Conservation (phyloP, 2,888 invertebrate species). For the Dioctria linearis region DNA sequence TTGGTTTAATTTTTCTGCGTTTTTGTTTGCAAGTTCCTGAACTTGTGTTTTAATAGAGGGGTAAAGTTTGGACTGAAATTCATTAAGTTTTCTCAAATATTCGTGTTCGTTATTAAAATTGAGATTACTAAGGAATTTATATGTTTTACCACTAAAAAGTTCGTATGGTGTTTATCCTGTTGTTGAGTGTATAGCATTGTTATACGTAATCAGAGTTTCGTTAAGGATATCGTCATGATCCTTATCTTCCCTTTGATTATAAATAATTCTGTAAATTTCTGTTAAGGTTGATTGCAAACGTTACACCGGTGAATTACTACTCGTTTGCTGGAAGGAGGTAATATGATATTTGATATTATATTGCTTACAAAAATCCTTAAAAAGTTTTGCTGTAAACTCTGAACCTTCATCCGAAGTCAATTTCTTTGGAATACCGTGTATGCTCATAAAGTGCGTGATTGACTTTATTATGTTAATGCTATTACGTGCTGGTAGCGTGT, state of each 20-base stretch:
- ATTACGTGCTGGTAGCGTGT: conserved; percentile 23
- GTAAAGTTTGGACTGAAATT: conserved; percentile 27
- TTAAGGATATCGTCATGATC: too few species aligned
- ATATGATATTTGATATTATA: too few species aligned
- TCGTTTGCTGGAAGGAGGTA: too few species aligned
- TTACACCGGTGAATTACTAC: background rate
- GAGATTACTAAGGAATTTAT: background rate
- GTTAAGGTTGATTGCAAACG: conserved; percentile 6
- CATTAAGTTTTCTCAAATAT: conserved; percentile 38
- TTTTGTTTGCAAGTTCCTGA: background rate
- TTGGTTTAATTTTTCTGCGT: conserved; percentile 41
- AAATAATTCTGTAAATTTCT: too few species aligned
- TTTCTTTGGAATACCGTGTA: too few species aligned
- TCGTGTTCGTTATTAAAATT: background rate
- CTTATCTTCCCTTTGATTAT: too few species aligned
- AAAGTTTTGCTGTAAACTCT: background rate
- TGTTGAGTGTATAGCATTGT: conserved; percentile 15
- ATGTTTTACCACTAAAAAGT: background rate
- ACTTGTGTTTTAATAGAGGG: conserved; percentile 40
- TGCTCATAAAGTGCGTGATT: background rate
- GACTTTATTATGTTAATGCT: conserved; percentile 44
- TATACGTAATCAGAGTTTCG: too few species aligned
- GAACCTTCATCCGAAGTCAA: background rate
- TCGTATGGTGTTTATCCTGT: conserved; percentile 1
- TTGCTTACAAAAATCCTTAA: background rate